These are phyloP conservation scores for Aleiodes testaceus DNA, from an alignment of 2,888 invertebrate genomes.

Conservation along the genomic window DNA sequence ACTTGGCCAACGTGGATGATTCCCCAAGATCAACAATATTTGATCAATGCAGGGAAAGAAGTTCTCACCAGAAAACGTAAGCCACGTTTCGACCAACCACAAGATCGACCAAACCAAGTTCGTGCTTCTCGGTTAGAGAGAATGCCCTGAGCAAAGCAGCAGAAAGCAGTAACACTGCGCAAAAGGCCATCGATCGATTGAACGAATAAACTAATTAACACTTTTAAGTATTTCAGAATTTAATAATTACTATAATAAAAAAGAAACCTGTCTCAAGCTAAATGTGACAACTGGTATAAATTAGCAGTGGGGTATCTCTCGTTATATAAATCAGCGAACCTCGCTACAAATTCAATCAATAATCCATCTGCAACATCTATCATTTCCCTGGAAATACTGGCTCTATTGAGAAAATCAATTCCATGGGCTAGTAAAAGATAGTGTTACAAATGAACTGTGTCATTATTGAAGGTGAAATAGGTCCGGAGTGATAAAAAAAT, in stretches of 20 bases:
- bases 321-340: background rate
- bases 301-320: no score
- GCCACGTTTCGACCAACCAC: slow-evolving; percentile 22
- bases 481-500: slow-evolving; percentile 37
- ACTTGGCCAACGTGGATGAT: slow-evolving; percentile 35
- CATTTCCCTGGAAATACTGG: background rate
- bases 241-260: no score
- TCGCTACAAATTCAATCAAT: background rate
- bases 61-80: slow-evolving; percentile 12
- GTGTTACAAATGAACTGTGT: slow-evolving; percentile 27
- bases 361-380: background rate
- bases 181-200: no score
- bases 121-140: slow-evolving; percentile 18
- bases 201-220: no score
- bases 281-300: background rate
- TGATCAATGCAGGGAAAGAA: background rate
- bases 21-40: slow-evolving; percentile 24
- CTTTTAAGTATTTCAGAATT: no score
- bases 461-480: slow-evolving; percentile 21
- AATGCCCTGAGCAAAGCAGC: background rate
- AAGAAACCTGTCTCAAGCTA: no score
- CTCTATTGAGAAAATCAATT: background rate
- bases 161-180: no score
- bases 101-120: slow-evolving; percentile 28
- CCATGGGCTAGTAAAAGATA: slow-evolving; percentile 28